Evolutionary conservation across 2,888 invertebrate species (phyloP).

Genomic region (Pyralis farinalis): DNA sequence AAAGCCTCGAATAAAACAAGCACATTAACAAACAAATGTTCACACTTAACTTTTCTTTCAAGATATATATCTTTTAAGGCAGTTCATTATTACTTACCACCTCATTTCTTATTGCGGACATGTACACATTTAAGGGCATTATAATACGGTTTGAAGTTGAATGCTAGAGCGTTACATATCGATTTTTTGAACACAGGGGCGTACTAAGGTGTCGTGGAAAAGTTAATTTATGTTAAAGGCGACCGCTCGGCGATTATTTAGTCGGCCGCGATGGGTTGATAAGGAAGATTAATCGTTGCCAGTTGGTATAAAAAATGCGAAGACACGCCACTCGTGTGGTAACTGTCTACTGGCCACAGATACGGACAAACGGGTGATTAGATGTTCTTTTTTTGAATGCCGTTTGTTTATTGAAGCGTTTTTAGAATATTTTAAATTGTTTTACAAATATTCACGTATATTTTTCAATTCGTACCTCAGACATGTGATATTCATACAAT

Average conservation of each 20-base stretch:
- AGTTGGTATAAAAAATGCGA: constrained; percentile 51
- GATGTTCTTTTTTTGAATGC: not conserved
- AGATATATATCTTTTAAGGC: constrained; percentile 72
- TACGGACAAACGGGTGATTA: constrained; percentile 4
- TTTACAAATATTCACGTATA: too few relatives aligned
- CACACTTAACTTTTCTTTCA: constrained; percentile 78
- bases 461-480: too few relatives aligned
- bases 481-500: too few relatives aligned
- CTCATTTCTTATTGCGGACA: constrained; percentile 22
- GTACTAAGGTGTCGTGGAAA: constrained; percentile 76
- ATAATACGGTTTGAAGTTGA: constrained; percentile 28
- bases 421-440: not conserved
- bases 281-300: constrained; percentile 73
- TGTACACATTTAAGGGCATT: constrained; percentile 11
- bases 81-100: constrained; percentile 62
- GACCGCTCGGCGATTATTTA: constrained; percentile 73
- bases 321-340: constrained; percentile 64
- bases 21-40: constrained; percentile 79
- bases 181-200: constrained; percentile 51
- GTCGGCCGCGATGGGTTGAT: constrained; percentile 65
- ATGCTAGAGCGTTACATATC: constrained; percentile 2
- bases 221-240: constrained; percentile 80
- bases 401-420: not conserved
- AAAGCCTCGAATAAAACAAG: constrained; percentile 66
- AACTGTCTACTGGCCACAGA: constrained; percentile 27